A percentile compares a stretch with the other conserved stretches of the same genome.
These are phyloP conservation scores for Heliconius congener DNA, from an alignment of 1,140 invertebrate species.

Conservation along the genomic window DNA sequence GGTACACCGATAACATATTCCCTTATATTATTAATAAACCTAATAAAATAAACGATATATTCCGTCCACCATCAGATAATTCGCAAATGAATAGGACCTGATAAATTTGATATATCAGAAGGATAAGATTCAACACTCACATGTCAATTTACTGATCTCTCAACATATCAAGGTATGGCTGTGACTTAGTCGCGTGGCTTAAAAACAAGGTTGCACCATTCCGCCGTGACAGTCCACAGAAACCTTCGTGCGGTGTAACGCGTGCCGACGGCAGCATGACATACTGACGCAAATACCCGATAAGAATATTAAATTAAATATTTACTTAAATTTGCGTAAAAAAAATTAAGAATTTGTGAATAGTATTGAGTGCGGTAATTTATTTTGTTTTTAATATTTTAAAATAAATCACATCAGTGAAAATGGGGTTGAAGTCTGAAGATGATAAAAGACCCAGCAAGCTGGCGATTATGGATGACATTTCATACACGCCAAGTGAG, in stretches of 20 bases:
- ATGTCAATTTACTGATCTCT: constrained; percentile 52
- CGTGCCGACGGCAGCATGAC: constrained; percentile 50
- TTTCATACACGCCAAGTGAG: constrained; percentile 68
- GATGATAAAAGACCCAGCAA: constrained; percentile 76
- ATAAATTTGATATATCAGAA: constrained; percentile 24
- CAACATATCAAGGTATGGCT: constrained; percentile 33
- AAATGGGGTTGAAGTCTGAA: constrained; percentile 73
- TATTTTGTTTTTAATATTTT: constrained; percentile 49
- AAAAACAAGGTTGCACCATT: constrained; percentile 64
- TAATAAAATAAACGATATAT: background rate
- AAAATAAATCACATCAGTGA: constrained; percentile 50
- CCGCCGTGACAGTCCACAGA: constrained; percentile 63
- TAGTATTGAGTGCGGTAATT: constrained; percentile 43
- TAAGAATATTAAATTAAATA: constrained; percentile 47
- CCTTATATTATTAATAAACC: background rate
- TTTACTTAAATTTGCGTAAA: constrained; percentile 54
- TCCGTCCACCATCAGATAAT: background rate
- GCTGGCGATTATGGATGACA: constrained; percentile 75
- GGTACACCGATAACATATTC: background rate
- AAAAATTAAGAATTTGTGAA: constrained; percentile 45
- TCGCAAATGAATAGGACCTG: constrained; percentile 2
- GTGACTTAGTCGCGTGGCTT: constrained; percentile 56
- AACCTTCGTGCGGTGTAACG: constrained; percentile 57
- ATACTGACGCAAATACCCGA: constrained; percentile 53
- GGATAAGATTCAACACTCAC: constrained; percentile 32